A percentile compares a stretch with the other conserved stretches of the same genome.
phyloP scores from a whole-genome alignment of 2,888 invertebrate species.

The Beris morrisii region DNA sequence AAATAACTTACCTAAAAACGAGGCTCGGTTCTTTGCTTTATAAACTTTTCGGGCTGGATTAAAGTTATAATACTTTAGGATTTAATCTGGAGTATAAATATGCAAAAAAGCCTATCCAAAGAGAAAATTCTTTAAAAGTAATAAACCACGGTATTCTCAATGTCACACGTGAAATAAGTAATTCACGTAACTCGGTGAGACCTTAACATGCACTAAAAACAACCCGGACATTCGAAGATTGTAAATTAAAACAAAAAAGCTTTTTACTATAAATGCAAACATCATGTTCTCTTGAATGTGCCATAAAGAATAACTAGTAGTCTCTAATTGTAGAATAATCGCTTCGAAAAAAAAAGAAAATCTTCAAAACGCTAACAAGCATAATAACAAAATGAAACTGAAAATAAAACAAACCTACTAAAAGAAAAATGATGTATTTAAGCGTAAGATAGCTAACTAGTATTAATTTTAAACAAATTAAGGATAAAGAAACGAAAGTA shows the following conservation, averaged over 20 bases:
- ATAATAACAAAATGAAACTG: slow-evolving; percentile 1
- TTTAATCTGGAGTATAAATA: too few species aligned
- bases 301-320: slow-evolving; percentile 36
- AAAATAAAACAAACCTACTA: background rate
- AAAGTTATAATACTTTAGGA: too few species aligned
- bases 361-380: background rate
- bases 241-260: background rate
- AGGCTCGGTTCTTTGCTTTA: too few species aligned
- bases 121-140: too few species aligned
- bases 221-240: too few species aligned
- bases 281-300: slow-evolving; percentile 41
- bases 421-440: slow-evolving; percentile 11
- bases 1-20: too few species aligned
- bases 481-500: slow-evolving; percentile 3
- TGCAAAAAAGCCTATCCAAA: too few species aligned
- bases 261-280: slow-evolving; percentile 19
- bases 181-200: too few species aligned
- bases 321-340: slow-evolving; percentile 18
- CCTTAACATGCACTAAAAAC: too few species aligned
- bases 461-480: slow-evolving; percentile 19
- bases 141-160: too few species aligned
- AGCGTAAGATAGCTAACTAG: slow-evolving; percentile 8
- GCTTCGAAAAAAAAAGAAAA: slow-evolving; percentile 22
- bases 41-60: too few species aligned
- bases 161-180: too few species aligned